A percentile compares a stretch with the other conserved stretches of the same genome.
Evolutionary conservation across 1,140 invertebrate genomes (phyloP).

Genomic region (Heliconius hewitsoni): DNA sequence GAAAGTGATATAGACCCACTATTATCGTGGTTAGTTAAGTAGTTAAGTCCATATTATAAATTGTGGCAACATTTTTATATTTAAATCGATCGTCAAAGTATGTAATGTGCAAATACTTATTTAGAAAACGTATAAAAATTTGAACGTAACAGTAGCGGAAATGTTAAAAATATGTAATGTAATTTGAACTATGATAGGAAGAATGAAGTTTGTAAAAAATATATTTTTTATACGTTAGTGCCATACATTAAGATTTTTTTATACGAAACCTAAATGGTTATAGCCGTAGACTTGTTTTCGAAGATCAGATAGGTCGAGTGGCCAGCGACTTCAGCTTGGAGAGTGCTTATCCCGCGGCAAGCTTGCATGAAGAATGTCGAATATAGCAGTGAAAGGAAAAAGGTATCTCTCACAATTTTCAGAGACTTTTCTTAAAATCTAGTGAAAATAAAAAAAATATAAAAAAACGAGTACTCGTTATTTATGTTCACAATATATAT

Average conservation of each 20-base stretch:
- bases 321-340: conserved; percentile 35
- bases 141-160: no score
- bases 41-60: no score
- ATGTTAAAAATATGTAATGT: no score
- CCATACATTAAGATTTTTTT: background rate
- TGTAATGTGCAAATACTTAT: no score
- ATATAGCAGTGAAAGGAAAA: conserved; percentile 31
- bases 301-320: conserved; percentile 50
- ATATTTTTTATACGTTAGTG: no score
- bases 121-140: no score
- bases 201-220: no score
- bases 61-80: no score
- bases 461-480: background rate
- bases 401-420: conserved; percentile 32
- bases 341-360: conserved; percentile 39
- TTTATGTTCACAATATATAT: background rate
- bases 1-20: no score
- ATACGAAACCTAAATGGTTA: conserved; percentile 30
- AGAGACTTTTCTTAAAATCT: conserved; percentile 20
- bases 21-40: no score
- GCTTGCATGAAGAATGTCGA: conserved; percentile 41
- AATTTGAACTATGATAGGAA: no score
- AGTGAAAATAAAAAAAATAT: background rate
- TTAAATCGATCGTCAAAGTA: no score
- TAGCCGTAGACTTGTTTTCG: conserved; percentile 48